These are phyloP conservation scores for Rallus crepitans DNA, from an alignment of 2,797 vertebrate species.

Conservation along the genomic window DNA sequence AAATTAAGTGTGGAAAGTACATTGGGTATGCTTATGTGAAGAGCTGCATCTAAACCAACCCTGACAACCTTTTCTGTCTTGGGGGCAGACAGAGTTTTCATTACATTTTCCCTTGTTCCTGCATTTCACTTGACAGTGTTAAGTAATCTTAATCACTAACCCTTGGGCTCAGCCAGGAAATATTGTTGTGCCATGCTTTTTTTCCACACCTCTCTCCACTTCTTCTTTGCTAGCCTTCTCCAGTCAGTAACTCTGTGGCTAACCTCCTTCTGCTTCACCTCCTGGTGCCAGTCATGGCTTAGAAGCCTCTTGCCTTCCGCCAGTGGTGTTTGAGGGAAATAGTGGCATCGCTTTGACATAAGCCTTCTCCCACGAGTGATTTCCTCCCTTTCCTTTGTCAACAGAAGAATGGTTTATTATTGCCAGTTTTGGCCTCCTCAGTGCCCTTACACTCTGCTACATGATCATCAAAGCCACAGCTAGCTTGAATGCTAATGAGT, in stretches of 20 bases:
- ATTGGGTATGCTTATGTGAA: background rate
- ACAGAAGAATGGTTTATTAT: conserved; percentile 97
- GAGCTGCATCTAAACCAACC: background rate
- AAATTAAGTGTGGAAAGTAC: background rate
- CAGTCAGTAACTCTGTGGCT: conserved; percentile 81
- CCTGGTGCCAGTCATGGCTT: conserved; percentile 78
- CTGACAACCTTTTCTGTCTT: background rate
- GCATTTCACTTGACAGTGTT: conserved; percentile 26
- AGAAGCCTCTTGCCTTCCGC: conserved; percentile 76
- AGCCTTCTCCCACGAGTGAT: conserved; percentile 86
- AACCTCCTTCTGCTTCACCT: conserved; percentile 82
- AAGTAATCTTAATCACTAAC: conserved; percentile 55
- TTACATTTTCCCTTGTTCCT: conserved; percentile 19
- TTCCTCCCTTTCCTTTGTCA: conserved; percentile 92
- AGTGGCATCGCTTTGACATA: conserved; percentile 81
- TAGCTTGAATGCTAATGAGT: conserved; percentile 86
- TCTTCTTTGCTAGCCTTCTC: conserved; percentile 79
- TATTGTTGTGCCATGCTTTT: conserved; percentile 67
- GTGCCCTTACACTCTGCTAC: conserved; percentile 92
- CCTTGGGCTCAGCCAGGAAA: conserved; percentile 57
- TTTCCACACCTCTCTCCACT: conserved; percentile 75
- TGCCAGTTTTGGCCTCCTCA: conserved; percentile 92
- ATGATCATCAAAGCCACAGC: conserved; percentile 94
- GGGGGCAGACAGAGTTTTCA: background rate
- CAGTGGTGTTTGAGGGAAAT: conserved; percentile 81